Percentiles rank a stretch among this genome's conserved stretches.
Evolutionary conservation across 2,797 vertebrate genomes (phyloP).

Genomic region (Leptodactylus fallax): DNA sequence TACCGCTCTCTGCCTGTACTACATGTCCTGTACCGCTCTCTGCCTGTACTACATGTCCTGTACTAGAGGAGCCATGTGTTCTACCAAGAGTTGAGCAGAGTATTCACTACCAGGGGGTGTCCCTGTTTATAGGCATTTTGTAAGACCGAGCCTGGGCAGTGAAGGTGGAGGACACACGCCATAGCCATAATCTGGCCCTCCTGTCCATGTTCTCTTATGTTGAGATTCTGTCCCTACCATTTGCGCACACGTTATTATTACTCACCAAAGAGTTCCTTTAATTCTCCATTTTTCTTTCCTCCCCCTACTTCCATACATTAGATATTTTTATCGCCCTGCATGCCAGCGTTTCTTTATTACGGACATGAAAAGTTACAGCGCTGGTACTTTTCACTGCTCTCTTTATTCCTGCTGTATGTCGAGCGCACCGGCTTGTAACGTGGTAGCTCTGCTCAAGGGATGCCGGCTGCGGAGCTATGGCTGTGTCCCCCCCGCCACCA

Average conservation of each 20-base stretch:
- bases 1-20: neutral
- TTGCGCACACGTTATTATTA: neutral
- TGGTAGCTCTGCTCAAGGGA: conserved; percentile 4
- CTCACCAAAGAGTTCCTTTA: neutral
- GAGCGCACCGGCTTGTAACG: conserved; percentile 16
- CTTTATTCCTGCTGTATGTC: conserved; percentile 14
- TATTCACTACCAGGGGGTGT: no score
- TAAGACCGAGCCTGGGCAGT: no score
- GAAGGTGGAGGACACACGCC: no score
- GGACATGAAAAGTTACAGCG: conserved; percentile 42
- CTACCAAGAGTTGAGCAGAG: no score
- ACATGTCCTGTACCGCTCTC: neutral
- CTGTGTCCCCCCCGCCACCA: neutral
- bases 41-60: neutral
- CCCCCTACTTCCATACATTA: conserved; percentile 20
- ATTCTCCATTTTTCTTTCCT: conserved; percentile 13
- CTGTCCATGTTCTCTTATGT: neutral
- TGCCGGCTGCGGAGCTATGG: conserved; percentile 17
- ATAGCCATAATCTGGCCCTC: no score
- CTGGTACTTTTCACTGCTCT: neutral
- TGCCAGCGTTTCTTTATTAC: conserved; percentile 41
- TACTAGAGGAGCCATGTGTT: neutral
- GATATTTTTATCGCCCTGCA: conserved; percentile 19
- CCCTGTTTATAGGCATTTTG: no score
- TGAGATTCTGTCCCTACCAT: no score